Evolutionary conservation across 2,888 invertebrate genomes (phyloP).

Genomic region (Agrochola macilenta): DNA sequence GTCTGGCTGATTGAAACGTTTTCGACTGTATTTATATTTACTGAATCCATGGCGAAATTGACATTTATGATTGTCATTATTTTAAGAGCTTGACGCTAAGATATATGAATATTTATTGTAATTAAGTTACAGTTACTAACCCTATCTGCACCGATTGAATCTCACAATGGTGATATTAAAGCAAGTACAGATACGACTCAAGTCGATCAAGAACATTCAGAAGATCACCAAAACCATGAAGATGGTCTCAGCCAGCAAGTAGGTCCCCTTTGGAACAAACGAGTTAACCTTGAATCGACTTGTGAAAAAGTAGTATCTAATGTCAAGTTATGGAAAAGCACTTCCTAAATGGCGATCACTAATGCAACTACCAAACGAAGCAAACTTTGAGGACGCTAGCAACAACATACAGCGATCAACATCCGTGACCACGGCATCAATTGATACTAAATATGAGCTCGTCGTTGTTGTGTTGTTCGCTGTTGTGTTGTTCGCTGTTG

Average conservation of each 20-base stretch:
- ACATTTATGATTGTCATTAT: slow-evolving; percentile 24
- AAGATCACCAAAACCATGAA: slow-evolving; percentile 97
- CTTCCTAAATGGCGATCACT: background rate
- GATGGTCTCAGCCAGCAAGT: slow-evolving; percentile 93
- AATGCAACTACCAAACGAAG: background rate
- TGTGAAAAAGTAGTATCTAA: background rate
- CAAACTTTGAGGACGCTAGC: background rate
- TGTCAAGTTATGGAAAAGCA: background rate
- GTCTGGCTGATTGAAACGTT: slow-evolving; percentile 12
- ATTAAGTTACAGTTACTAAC: background rate
- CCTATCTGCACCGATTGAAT: slow-evolving; percentile 5
- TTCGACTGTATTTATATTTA: background rate
- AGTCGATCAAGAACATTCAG: slow-evolving; percentile 95
- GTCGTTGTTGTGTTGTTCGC: background rate
- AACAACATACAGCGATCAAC: background rate
- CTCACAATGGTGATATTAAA: slow-evolving; percentile 93
- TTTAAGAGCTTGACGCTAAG: background rate
- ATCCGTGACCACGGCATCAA: no score
- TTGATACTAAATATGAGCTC: background rate
- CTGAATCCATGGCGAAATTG: slow-evolving; percentile 17
- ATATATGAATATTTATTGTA: slow-evolving; percentile 15
- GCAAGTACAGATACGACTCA: slow-evolving; percentile 93
- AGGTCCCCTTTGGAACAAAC: slow-evolving; percentile 64
- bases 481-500: background rate
- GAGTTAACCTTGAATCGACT: background rate